Conservation (phyloP, 1,140 invertebrate genomes). For the Tetranychus cinnabarinus region DNA sequence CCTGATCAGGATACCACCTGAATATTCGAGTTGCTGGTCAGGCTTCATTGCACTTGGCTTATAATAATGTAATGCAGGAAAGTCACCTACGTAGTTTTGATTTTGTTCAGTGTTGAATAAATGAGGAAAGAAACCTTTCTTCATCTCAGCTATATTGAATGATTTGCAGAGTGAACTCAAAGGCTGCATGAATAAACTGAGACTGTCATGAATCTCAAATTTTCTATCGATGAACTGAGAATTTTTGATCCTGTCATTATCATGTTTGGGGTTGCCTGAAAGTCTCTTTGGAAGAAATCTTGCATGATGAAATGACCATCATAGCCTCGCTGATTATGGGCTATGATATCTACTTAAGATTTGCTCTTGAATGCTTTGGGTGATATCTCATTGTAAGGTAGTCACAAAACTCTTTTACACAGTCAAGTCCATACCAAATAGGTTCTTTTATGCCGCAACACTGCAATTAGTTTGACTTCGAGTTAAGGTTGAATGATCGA, state of each 20-base stretch:
- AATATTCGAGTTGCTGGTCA: background rate
- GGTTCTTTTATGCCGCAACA: background rate
- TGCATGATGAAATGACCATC: background rate
- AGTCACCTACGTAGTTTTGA: background rate
- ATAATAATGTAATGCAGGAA: background rate
- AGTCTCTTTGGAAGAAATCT: background rate
- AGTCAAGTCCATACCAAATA: background rate
- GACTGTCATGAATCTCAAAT: background rate
- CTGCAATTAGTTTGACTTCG: background rate
- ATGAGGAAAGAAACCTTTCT: background rate
- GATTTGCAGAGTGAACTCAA: background rate
- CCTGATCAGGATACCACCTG: background rate
- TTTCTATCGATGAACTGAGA: background rate
- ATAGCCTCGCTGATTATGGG: background rate
- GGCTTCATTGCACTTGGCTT: background rate
- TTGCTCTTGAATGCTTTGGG: too few relatives aligned
- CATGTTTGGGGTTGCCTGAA: background rate
- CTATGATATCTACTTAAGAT: background rate
- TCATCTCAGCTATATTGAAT: background rate
- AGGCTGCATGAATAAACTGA: background rate
- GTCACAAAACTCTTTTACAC: background rate
- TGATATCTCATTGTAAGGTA: background rate
- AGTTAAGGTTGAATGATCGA: background rate
- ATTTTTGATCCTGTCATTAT: background rate
- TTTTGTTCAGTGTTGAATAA: background rate